These are phyloP conservation scores for Xanthorhoe designata DNA, from an alignment of 2,888 invertebrate species.

Conservation along the genomic window DNA sequence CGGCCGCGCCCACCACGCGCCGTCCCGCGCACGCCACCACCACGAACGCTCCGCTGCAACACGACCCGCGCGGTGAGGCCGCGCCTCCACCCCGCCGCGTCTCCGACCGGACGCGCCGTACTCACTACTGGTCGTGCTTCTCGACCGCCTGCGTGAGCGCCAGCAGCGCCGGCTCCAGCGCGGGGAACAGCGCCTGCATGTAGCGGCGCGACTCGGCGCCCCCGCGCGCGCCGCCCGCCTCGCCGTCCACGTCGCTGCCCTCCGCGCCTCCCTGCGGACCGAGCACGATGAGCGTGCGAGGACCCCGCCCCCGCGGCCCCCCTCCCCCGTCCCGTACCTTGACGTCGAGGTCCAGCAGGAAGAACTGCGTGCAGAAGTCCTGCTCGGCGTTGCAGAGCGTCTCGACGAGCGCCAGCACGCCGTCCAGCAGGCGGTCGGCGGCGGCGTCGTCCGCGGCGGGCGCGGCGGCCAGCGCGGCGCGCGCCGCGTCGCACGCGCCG, in stretches of 20 bases:
- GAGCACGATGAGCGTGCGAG: background rate
- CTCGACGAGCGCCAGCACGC: conserved; percentile 93
- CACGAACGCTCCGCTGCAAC: conserved; percentile 95
- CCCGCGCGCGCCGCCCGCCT: conserved; percentile 48
- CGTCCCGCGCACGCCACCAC: conserved; percentile 96
- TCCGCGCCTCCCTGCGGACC: conserved; percentile 42
- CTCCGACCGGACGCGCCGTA: conserved; percentile 89
- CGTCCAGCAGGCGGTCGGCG: conserved; percentile 62
- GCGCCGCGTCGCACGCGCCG: conserved; percentile 92
- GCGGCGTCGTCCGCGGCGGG: conserved; percentile 46
- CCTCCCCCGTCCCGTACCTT: conserved; percentile 2
- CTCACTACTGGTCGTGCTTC: conserved; percentile 95
- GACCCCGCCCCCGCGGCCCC: conserved; percentile 46
- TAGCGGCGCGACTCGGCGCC: conserved; percentile 90
- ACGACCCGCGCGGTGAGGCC: background rate
- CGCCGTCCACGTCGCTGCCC: conserved; percentile 51
- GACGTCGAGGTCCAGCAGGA: conserved; percentile 89
- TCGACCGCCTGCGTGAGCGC: conserved; percentile 95
- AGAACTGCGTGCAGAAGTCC: conserved; percentile 96
- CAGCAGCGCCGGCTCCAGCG: conserved; percentile 94
- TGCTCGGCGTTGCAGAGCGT: conserved; percentile 97
- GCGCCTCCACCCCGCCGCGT: conserved; percentile 76
- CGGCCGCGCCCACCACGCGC: conserved; percentile 95
- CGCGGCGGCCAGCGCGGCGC: conserved; percentile 87
- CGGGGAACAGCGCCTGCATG: conserved; percentile 95